Conservation (phyloP, 2,113 vertebrate species). For the Platichthys stellatus region DNA sequence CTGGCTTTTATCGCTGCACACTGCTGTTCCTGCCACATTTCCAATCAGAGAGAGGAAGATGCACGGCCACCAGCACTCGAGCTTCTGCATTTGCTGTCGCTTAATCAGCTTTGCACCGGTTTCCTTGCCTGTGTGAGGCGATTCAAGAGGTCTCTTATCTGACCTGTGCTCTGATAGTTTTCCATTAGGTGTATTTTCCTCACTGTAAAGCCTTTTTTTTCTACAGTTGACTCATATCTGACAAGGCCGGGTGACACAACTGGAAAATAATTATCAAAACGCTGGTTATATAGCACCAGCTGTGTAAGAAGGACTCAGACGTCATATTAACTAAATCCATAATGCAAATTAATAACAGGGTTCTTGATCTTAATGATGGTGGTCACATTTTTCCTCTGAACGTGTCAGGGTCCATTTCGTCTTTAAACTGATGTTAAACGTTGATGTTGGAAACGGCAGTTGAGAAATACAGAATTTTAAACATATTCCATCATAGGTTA, state of each 20-base stretch:
- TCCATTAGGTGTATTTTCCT: constrained; percentile 8
- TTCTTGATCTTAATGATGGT: too few species aligned
- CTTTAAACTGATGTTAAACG: too few species aligned
- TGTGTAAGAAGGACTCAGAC: background rate
- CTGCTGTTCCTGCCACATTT: constrained; percentile 56
- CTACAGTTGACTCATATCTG: background rate
- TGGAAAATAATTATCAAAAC: background rate
- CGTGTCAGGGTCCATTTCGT: too few species aligned
- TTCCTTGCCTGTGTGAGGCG: constrained; percentile 80
- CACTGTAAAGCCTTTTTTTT: constrained; percentile 1
- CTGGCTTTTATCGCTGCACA: constrained; percentile 57
- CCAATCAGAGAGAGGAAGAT: constrained; percentile 78
- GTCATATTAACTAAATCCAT: background rate
- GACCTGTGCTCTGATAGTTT: constrained; percentile 28
- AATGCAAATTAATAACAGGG: too few species aligned
- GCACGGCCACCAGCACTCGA: constrained; percentile 74
- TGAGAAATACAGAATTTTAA: too few species aligned
- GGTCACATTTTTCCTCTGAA: background rate
- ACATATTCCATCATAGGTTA: too few species aligned
- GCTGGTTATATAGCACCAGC: background rate
- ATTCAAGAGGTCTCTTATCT: constrained; percentile 67
- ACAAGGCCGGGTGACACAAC: background rate
- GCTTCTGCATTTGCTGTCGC: constrained; percentile 81
- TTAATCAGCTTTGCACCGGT: constrained; percentile 87
- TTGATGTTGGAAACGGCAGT: too few species aligned